Percentiles rank a stretch among this genome's conserved stretches.
Conservation (phyloP, 2,797 vertebrate genomes). For the Australoheros facetus region DNA sequence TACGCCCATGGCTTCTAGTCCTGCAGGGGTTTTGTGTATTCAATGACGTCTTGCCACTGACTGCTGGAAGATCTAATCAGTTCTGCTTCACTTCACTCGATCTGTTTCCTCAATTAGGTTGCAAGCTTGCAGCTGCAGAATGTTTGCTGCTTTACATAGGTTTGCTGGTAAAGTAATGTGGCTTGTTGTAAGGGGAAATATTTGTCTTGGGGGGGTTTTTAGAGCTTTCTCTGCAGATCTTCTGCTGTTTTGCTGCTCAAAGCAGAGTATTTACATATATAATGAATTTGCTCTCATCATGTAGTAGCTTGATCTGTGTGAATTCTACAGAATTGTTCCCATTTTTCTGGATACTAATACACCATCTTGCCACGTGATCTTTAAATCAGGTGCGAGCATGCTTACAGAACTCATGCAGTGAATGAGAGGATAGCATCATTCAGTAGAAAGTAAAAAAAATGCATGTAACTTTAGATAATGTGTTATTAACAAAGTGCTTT, state of each 20-base stretch:
- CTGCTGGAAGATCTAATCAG: constrained; percentile 68
- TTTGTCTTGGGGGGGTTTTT: constrained; percentile 34
- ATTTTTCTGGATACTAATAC: constrained; percentile 9
- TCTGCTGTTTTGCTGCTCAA: constrained; percentile 34
- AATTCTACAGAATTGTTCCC: not conserved
- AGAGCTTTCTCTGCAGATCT: constrained; percentile 23
- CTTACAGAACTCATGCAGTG: constrained; percentile 1
- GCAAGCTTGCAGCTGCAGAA: constrained; percentile 57
- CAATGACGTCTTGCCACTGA: constrained; percentile 47
- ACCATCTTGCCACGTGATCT: constrained; percentile 1
- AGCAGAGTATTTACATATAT: constrained; percentile 42
- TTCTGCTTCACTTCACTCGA: constrained; percentile 65
- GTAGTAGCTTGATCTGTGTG: constrained; percentile 10
- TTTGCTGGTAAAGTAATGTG: constrained; percentile 42
- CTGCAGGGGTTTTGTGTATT: constrained; percentile 48
- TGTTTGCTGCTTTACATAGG: constrained; percentile 50
- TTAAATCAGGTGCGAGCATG: constrained; percentile 29
- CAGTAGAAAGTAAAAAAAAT: constrained; percentile 9
- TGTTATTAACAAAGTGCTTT: not conserved
- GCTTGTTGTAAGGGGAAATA: constrained; percentile 50
- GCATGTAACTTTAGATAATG: not conserved
- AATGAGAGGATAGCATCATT: not conserved
- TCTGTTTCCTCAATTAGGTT: constrained; percentile 63
- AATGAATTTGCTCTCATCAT: constrained; percentile 35
- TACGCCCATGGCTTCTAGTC: constrained; percentile 21